phyloP scores from a whole-genome alignment of 2,888 invertebrate species.

The Eupithecia inturbata region DNA sequence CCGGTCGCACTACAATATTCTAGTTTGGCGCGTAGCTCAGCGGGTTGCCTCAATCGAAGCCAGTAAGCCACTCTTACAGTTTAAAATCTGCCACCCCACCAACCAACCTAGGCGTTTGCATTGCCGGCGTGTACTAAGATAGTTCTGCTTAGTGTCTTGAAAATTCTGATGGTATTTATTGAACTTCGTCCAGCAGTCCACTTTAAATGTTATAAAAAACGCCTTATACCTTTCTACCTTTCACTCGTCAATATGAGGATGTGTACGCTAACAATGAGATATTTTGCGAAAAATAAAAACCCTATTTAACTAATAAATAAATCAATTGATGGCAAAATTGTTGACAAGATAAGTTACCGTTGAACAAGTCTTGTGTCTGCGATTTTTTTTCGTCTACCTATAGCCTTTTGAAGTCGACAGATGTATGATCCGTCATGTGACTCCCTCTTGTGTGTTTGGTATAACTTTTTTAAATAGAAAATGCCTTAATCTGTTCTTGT shows the following conservation, averaged over 20 bases:
- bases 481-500: not conserved
- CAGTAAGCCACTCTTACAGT: no score
- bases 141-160: no score
- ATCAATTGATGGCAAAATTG: not conserved
- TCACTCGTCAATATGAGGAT: not conserved
- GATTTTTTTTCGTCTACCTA: not conserved
- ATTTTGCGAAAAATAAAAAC: not conserved
- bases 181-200: no score
- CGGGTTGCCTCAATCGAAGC: no score
- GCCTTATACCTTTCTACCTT: no score
- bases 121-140: no score
- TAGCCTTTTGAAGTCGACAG: not conserved
- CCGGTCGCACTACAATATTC: no score
- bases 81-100: no score
- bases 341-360: not conserved
- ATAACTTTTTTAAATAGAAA: not conserved
- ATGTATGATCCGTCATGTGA: not conserved
- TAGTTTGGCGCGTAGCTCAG: no score
- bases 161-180: no score
- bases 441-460: not conserved
- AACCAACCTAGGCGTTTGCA: no score
- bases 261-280: not conserved
- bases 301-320: not conserved
- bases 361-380: not conserved
- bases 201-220: no score